Conservation (phyloP, 2,888 invertebrate genomes). For the Ochropleura leucogaster region DNA sequence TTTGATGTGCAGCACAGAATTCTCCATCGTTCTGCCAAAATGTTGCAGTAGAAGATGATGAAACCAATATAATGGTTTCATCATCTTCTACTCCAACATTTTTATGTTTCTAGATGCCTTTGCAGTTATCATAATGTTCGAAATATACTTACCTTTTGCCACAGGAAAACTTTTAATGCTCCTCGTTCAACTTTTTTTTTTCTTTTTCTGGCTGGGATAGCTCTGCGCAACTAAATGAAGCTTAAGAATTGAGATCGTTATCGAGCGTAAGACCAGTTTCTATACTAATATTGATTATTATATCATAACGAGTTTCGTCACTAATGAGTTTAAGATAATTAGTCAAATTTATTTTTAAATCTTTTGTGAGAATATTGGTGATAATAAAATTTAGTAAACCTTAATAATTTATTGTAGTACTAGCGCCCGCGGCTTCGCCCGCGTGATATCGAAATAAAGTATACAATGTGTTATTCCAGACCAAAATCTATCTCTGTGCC, state of each 20-base stretch:
- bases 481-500: no score
- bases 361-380: neutral
- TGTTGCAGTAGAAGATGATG: no score
- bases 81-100: neutral
- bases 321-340: constrained; percentile 3
- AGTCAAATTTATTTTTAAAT: neutral
- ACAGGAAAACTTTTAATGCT: neutral
- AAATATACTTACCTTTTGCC: neutral
- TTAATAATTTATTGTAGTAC: no score
- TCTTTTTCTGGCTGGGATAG: neutral
- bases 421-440: no score
- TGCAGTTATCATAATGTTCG: neutral
- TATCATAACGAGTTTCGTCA: neutral
- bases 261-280: neutral
- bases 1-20: neutral
- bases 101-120: neutral
- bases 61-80: no score
- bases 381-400: neutral
- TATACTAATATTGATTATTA: neutral
- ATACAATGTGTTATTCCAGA: no score
- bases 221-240: neutral
- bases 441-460: no score
- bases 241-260: neutral
- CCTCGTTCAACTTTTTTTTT: neutral
- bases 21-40: neutral